Evolutionary conservation across 2,888 invertebrate species (phyloP).

Genomic region (Acleris holmiana): DNA sequence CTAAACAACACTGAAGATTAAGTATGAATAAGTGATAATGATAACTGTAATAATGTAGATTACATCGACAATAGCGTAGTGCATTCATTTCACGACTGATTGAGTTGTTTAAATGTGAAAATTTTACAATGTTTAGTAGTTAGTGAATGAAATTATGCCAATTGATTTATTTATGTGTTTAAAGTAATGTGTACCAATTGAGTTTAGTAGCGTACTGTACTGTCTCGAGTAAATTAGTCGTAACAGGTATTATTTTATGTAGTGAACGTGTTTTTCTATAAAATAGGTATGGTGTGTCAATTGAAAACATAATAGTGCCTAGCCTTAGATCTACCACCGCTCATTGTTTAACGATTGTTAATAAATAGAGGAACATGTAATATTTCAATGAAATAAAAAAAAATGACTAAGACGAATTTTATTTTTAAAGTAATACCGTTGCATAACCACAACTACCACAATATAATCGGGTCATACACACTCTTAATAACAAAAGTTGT

Average conservation of each 20-base stretch:
- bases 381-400: conserved; percentile 61
- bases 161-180: conserved; percentile 21
- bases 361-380: conserved; percentile 55
- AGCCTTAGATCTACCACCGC: conserved; percentile 65
- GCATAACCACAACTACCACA: too few species aligned
- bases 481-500: too few species aligned
- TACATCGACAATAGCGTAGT: conserved; percentile 46
- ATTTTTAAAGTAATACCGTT: not conserved
- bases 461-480: too few species aligned
- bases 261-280: conserved; percentile 36
- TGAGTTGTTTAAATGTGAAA: conserved; percentile 36
- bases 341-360: conserved; percentile 58
- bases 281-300: conserved; percentile 70
- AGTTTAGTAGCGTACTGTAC: too few species aligned
- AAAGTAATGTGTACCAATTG: not conserved
- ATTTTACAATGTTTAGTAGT: conserved; percentile 28
- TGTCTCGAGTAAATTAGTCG: too few species aligned
- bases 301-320: conserved; percentile 81
- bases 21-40: not conserved
- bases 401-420: conserved; percentile 49
- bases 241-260: not conserved
- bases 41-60: conserved; percentile 34
- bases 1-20: conserved; percentile 9
- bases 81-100: conserved; percentile 37
- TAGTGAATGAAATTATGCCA: conserved; percentile 25